Percentiles rank a stretch among this genome's conserved stretches.
These are phyloP conservation scores for Ophion slaviceki DNA, from an alignment of 2,888 invertebrate species.

Conservation along the genomic window DNA sequence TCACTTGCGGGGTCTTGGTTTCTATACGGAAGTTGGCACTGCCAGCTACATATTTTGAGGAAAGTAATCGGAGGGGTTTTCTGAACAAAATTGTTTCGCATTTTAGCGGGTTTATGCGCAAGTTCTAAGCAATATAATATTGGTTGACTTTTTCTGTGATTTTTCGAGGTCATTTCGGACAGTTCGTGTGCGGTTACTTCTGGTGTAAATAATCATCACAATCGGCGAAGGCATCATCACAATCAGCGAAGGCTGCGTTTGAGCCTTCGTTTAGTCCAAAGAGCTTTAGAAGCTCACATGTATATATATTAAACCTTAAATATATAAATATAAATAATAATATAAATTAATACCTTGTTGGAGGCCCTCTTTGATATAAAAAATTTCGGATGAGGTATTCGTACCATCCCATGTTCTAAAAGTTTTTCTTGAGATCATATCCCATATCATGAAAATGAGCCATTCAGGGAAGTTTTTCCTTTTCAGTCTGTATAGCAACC, in stretches of 20 bases:
- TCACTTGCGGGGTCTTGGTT: no score
- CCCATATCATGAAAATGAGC: constrained; percentile 4
- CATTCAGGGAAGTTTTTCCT: not conserved
- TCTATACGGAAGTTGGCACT: no score
- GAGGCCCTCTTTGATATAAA: not conserved
- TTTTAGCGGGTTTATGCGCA: constrained; percentile 46
- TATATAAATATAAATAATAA: no score
- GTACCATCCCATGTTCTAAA: constrained; percentile 17
- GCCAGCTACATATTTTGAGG: not conserved
- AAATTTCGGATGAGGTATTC: not conserved
- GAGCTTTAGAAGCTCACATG: no score
- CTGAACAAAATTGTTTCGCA: constrained; percentile 60
- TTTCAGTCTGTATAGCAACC: not conserved
- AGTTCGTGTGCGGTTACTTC: not conserved
- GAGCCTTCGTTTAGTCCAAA: no score
- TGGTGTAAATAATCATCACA: not conserved
- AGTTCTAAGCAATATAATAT: constrained; percentile 46
- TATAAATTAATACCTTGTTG: no score
- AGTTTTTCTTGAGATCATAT: constrained; percentile 18
- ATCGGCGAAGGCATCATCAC: no score
- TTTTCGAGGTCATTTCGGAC: constrained; percentile 10
- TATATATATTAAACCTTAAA: no score
- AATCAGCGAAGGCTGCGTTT: no score
- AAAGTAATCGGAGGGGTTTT: not conserved
- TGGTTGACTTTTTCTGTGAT: constrained; percentile 19